These are phyloP conservation scores for Epinephelus malabaricus DNA, from an alignment of 2,797 vertebrate species.

Conservation along the genomic window DNA sequence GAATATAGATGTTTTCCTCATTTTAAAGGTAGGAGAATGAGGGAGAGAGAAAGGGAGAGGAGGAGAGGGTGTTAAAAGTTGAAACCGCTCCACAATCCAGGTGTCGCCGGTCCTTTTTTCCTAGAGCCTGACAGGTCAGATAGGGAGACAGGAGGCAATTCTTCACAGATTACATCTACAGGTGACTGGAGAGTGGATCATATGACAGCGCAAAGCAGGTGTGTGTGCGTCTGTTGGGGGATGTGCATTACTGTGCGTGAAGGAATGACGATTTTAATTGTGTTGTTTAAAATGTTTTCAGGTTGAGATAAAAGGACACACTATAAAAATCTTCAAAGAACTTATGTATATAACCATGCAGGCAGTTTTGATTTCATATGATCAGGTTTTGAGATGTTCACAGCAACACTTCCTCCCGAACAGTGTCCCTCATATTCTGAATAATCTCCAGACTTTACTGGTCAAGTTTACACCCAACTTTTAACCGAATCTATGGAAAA, in stretches of 20 bases:
- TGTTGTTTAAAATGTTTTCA: neutral
- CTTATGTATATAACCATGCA: neutral
- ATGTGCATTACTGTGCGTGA: slow-evolving; percentile 27
- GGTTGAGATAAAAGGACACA: neutral
- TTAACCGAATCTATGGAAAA: neutral
- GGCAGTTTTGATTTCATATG: neutral
- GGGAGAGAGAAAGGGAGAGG: slow-evolving; percentile 13
- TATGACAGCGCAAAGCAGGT: slow-evolving; percentile 72
- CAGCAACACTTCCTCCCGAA: neutral
- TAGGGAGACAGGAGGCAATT: slow-evolving; percentile 74
- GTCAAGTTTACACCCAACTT: neutral
- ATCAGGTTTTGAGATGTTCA: neutral
- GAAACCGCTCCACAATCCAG: slow-evolving; percentile 70
- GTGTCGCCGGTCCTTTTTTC: slow-evolving; percentile 69
- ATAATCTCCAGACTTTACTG: neutral
- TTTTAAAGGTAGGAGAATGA: slow-evolving; percentile 52
- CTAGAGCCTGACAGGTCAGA: slow-evolving; percentile 74
- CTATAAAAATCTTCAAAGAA: neutral
- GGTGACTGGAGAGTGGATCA: slow-evolving; percentile 75
- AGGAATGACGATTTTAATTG: slow-evolving; percentile 7
- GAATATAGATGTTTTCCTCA: slow-evolving; percentile 73
- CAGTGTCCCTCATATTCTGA: neutral
- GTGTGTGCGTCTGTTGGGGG: slow-evolving; percentile 49
- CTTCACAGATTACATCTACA: slow-evolving; percentile 85
- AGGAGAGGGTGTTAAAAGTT: slow-evolving; percentile 49